Percentiles rank a stretch among this genome's conserved stretches.
These are phyloP conservation scores for Scophthalmus maximus DNA, from an alignment of 2,113 vertebrate species.

Conservation along the genomic window DNA sequence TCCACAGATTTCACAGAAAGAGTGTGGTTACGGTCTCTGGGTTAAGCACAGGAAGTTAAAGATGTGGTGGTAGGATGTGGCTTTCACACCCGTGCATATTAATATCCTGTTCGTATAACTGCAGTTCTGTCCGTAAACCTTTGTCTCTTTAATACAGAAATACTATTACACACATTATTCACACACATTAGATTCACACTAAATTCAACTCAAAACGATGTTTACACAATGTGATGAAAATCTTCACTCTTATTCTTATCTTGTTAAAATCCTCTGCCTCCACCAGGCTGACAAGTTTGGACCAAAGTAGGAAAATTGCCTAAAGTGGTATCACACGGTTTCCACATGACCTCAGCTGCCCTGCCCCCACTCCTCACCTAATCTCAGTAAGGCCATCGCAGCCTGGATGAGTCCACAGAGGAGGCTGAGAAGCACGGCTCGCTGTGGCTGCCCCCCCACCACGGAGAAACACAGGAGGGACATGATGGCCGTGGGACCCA, in stretches of 20 bases:
- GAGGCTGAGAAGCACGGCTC: conserved; percentile 89
- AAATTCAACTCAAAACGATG: too few relatives aligned
- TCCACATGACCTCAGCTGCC: conserved; percentile 23
- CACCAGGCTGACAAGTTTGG: not conserved
- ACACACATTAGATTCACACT: too few relatives aligned
- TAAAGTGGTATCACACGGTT: conserved; percentile 36
- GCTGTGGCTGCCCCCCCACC: conserved; percentile 82
- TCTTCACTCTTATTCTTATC: not conserved
- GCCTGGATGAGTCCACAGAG: conserved; percentile 91
- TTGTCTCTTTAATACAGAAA: too few relatives aligned
- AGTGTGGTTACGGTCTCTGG: not conserved
- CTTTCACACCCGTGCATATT: not conserved
- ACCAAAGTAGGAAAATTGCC: not conserved
- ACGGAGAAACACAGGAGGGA: conserved; percentile 92
- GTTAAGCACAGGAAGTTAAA: conserved; percentile 16
- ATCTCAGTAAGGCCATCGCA: conserved; percentile 87
- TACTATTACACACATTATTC: too few relatives aligned
- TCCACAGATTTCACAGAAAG: not conserved
- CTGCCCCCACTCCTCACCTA: conserved; percentile 87
- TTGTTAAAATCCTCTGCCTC: not conserved
- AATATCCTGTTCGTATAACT: conserved; percentile 3
- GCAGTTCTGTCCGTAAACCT: not conserved
- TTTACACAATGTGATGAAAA: too few relatives aligned
- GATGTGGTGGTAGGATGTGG: conserved; percentile 14
- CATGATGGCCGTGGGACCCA: conserved; percentile 98